Percentiles rank a stretch among this genome's conserved stretches.
These are phyloP conservation scores for Anniella stebbinsi DNA, from an alignment of 2,797 vertebrate species.

Conservation along the genomic window DNA sequence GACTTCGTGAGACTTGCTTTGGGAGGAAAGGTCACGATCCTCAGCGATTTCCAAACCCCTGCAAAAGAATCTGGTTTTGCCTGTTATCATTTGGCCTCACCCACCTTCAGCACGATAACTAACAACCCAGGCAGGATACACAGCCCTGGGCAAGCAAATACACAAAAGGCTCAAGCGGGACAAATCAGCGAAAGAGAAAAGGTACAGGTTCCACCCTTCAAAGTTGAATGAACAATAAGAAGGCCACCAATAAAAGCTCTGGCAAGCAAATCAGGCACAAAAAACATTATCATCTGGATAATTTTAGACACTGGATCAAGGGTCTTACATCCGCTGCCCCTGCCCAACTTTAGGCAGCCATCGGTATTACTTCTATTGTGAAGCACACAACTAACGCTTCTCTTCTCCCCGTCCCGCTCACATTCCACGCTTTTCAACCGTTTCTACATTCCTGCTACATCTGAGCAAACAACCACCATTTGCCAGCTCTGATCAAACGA, in stretches of 20 bases:
- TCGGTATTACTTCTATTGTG: too few relatives aligned
- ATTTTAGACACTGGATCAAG: too few relatives aligned
- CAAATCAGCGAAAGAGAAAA: too few relatives aligned
- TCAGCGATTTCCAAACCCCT: neutral
- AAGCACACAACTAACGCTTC: too few relatives aligned
- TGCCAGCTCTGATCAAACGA: too few relatives aligned
- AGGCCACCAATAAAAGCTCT: neutral
- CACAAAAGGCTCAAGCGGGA: neutral
- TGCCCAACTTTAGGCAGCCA: too few relatives aligned
- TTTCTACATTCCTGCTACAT: too few relatives aligned
- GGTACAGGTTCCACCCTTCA: neutral
- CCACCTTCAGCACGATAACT: neutral
- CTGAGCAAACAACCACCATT: too few relatives aligned
- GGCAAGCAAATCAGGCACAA: neutral
- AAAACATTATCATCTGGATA: too few relatives aligned
- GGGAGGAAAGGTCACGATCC: neutral
- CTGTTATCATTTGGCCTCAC: neutral
- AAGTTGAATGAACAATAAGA: accelerated
- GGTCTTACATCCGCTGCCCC: too few relatives aligned
- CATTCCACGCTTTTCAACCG: too few relatives aligned
- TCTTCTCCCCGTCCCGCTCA: too few relatives aligned
- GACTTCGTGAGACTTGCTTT: neutral
- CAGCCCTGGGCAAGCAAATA: constrained; percentile 5
- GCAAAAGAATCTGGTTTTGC: constrained; percentile 44
- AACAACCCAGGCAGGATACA: neutral